phyloP scores from a whole-genome alignment of 2,797 vertebrate species.

The Falco peregrinus region DNA sequence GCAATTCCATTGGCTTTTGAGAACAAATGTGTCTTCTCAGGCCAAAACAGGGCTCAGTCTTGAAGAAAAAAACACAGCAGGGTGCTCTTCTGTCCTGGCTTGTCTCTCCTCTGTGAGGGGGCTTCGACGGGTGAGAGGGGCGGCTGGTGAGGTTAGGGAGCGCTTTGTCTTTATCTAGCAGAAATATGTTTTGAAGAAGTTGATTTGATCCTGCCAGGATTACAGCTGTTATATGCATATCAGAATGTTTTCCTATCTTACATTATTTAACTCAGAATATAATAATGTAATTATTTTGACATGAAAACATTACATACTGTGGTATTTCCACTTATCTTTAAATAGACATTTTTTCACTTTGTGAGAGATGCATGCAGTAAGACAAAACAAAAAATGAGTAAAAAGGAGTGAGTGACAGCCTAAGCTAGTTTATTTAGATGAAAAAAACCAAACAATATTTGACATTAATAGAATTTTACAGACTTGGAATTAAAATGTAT shows the following conservation, averaged over 20 bases:
- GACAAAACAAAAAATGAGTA: slow-evolving; percentile 77
- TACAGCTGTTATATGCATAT: slow-evolving; percentile 76
- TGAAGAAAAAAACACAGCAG: neutral
- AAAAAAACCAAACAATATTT: slow-evolving; percentile 72
- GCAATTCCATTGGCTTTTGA: neutral
- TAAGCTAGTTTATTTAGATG: slow-evolving; percentile 73
- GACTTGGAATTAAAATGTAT: slow-evolving; percentile 54
- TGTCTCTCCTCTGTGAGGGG: neutral
- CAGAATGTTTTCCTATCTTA: slow-evolving; percentile 79
- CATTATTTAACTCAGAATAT: slow-evolving; percentile 80
- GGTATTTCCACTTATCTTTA: slow-evolving; percentile 79
- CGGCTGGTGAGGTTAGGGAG: neutral
- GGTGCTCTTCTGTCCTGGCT: neutral
- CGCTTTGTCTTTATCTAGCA: neutral
- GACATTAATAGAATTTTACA: slow-evolving; percentile 54
- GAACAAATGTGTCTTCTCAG: neutral
- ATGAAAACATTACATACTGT: slow-evolving; percentile 72
- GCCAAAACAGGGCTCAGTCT: neutral
- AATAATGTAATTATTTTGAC: slow-evolving; percentile 84
- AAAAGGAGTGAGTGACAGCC: slow-evolving; percentile 72
- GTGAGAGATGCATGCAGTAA: slow-evolving; percentile 69
- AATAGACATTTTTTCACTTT: slow-evolving; percentile 76
- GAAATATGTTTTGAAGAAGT: slow-evolving; percentile 60
- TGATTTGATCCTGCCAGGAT: slow-evolving; percentile 70
- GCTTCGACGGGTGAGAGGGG: neutral